A percentile compares a stretch with the other conserved stretches of the same genome.
Conservation (phyloP, 2,888 invertebrate species). For the Heteromurus nitidus region DNA sequence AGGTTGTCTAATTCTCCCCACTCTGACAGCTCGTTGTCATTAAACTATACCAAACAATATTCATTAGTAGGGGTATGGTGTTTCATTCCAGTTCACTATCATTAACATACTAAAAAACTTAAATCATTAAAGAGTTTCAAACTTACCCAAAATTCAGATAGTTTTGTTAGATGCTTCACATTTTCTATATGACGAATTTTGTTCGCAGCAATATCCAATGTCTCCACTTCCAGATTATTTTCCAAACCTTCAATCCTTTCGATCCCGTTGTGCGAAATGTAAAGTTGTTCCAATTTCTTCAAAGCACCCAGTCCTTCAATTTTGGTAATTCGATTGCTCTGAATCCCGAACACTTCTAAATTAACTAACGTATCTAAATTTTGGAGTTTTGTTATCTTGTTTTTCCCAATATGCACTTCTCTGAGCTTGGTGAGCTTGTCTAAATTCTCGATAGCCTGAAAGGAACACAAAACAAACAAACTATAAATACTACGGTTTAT, state of each 20-base stretch:
- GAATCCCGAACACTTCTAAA: conserved; percentile 88
- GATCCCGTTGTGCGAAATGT: conserved; percentile 95
- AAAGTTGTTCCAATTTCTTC: conserved; percentile 87
- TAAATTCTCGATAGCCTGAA: conserved; percentile 89
- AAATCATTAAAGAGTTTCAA: too few relatives aligned
- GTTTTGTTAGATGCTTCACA: conserved; percentile 83
- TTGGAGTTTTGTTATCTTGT: conserved; percentile 92
- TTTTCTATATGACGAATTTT: conserved; percentile 87
- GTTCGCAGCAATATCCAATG: conserved; percentile 93
- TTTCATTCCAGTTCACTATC: background rate
- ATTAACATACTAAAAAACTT: too few relatives aligned
- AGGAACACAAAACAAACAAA: conserved; percentile 71
- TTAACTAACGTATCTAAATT: conserved; percentile 85
- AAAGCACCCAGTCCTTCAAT: conserved; percentile 90
- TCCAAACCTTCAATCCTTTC: conserved; percentile 85
- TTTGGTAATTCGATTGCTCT: conserved; percentile 90
- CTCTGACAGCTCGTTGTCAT: conserved; percentile 89
- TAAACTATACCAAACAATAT: conserved; percentile 81
- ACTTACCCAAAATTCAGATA: conserved; percentile 96
- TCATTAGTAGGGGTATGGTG: conserved; percentile 7
- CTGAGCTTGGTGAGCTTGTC: conserved; percentile 84
- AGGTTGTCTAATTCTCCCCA: conserved; percentile 91
- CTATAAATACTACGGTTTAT: background rate
- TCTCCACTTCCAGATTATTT: conserved; percentile 83
- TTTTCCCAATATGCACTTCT: conserved; percentile 92